Base-by-base conservation (phyloP, 2,888 invertebrate genomes). In the Eretmocerus hayati region DNA sequence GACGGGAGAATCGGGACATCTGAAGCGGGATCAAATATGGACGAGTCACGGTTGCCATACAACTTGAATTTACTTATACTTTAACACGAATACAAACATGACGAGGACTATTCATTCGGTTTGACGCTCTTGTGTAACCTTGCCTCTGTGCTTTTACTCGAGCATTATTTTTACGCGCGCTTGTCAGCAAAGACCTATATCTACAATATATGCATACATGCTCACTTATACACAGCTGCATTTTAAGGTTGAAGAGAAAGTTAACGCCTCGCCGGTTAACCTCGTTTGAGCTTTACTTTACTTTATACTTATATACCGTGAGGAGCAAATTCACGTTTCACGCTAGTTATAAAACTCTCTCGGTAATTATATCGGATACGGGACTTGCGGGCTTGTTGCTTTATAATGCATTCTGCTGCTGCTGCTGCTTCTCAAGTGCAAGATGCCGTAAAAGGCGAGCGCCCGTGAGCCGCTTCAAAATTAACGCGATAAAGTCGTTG, bases 181-280 rank as follows among this genome's bases (percentile, higher is more conserved):
- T n/a, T n/a, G n/a, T n/a, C n/a, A n/a, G n/a, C n/a, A n/a, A n/a
- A n/a, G n/a, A n/a, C n/a, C n/a, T n/a, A n/a, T n/a, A n/a, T n/a
- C n/a, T n/a, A n/a, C n/a, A n/a, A n/a, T n/a, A n/a, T n/a, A n/a
- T n/a, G n/a, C n/a, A n/a, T n/a, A n/a, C n/a, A n/a, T n/a, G n/a
- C n/a, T n/a, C n/a, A n/a, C n/a, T n/a, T n/a, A 11, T 11, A 11
- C 26, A 26, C 26, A 11, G 11, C 8, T 11, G 26, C 6, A 26
- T 6, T 26, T 36, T 44, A 49, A 49, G 49, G 49, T 37, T 49
- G 32, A 36, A 36, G 45, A 45, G 40, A 49, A 45, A 49, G 41
- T 37, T 36, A 31, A 36, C 40, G 23, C 16, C 44, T 31, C 2
- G n/a, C 37, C 16, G 42, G 18, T 20, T 41, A 41, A 21, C 49